phyloP scores from a whole-genome alignment of 2,888 invertebrate genomes.

The Pocota personata region DNA sequence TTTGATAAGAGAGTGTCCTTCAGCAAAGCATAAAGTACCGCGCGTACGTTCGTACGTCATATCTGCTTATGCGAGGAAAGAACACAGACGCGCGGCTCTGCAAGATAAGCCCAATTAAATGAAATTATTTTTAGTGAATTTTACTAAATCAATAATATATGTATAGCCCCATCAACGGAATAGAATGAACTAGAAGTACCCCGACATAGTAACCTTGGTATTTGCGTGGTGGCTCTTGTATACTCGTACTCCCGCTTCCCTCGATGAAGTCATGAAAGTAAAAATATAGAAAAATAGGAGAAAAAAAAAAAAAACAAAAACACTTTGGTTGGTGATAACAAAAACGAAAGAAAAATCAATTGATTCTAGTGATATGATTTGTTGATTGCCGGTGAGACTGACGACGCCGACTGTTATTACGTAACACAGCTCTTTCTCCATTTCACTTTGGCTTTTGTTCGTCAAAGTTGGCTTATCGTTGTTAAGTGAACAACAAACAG shows the following conservation, averaged over 20 bases:
- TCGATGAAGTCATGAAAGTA: constrained; percentile 35
- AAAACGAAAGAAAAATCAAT: not conserved
- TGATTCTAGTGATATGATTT: constrained; percentile 1
- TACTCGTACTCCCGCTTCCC: not conserved
- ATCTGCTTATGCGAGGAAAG: not conserved
- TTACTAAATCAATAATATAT: constrained; percentile 16
- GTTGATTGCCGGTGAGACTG: constrained; percentile 18
- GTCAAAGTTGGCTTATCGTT: not conserved
- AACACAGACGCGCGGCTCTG: not conserved
- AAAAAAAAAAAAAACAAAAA: not conserved
- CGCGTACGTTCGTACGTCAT: not conserved
- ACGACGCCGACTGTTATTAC: not conserved
- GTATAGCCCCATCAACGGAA: not conserved
- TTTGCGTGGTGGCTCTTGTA: not conserved
- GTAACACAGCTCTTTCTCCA: not conserved
- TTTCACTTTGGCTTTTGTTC: not conserved
- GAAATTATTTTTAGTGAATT: constrained; percentile 4
- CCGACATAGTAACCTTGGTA: not conserved
- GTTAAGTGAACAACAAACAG: constrained; percentile 6
- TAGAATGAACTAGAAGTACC: not conserved
- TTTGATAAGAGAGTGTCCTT: constrained; percentile 11
- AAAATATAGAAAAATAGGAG: not conserved
- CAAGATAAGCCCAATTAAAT: constrained; percentile 5
- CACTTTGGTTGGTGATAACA: not conserved
- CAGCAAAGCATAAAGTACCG: not conserved